Evolutionary conservation across 2,888 invertebrate genomes (phyloP).

Genomic region (Graphium colonna): DNA sequence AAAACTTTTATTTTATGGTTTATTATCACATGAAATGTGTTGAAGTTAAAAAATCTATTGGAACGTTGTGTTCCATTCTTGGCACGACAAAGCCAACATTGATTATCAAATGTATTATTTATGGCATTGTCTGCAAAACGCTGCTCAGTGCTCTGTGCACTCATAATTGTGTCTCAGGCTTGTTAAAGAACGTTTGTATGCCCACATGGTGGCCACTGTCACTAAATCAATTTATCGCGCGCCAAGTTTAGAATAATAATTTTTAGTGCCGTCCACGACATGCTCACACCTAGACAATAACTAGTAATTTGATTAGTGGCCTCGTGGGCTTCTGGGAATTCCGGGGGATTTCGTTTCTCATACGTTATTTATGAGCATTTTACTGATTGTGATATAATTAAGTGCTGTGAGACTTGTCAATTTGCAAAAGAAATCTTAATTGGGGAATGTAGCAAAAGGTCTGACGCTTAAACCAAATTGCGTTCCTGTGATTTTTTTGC

Average conservation of each 20-base stretch:
- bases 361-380: conserved; percentile 15
- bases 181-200: conserved; percentile 59
- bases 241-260: conserved; percentile 60
- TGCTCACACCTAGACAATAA: conserved; percentile 61
- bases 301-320: conserved; percentile 54
- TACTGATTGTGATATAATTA: conserved; percentile 7
- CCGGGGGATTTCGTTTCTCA: conserved; percentile 29
- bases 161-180: conserved; percentile 50
- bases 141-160: conserved; percentile 31
- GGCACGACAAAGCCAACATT: conserved; percentile 7
- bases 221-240: conserved; percentile 68
- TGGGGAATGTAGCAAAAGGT: no score
- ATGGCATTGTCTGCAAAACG: conserved; percentile 17
- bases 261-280: conserved; percentile 52
- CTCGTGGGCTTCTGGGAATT: conserved; percentile 40
- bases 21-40: no score
- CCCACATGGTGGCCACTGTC: conserved; percentile 50
- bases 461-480: no score
- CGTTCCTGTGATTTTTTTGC: no score
- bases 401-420: conserved; percentile 3
- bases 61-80: not conserved
- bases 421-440: no score
- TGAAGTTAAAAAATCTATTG: no score
- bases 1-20: no score
- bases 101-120: conserved; percentile 18